Evolutionary conservation across 92 coral and sea anemone genomes (phyloP).

Genomic region (Parazoanthus atlanticus): DNA sequence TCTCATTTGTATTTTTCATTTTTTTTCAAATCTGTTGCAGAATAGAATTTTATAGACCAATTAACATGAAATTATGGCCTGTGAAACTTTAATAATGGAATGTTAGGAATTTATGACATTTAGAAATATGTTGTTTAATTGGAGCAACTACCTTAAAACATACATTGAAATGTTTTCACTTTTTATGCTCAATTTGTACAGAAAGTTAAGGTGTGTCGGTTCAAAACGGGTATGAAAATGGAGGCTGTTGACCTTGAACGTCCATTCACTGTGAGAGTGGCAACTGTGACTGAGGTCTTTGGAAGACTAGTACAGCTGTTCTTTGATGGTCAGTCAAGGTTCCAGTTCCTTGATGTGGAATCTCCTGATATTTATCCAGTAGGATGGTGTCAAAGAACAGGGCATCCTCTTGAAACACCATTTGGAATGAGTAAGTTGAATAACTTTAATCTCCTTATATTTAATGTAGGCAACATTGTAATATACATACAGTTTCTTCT

Average conservation of each 20-base stretch:
- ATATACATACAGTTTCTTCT: no score
- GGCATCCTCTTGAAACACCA: constrained; percentile 84
- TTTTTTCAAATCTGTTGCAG: neutral
- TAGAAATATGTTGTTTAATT: no score
- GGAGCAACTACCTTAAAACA: neutral
- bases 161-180: neutral
- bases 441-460: no score
- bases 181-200: constrained; percentile 28
- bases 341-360: constrained; percentile 96
- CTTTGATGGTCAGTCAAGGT: constrained; percentile 92
- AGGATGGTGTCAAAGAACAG: constrained; percentile 95
- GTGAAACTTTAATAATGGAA: neutral
- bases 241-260: constrained; percentile 93
- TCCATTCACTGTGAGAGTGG: constrained; percentile 82
- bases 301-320: constrained; percentile 89
- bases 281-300: constrained; percentile 90
- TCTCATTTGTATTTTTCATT: no score
- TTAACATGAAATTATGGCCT: no score
- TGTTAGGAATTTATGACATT: no score
- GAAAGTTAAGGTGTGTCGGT: constrained; percentile 85
- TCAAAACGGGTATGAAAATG: constrained; percentile 89
- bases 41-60: no score
- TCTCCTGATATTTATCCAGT: constrained; percentile 90
- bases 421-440: constrained; percentile 88
- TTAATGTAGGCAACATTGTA: no score